phyloP scores from a whole-genome alignment of 2,888 invertebrate genomes.

The Drosophila macrothrix region DNA sequence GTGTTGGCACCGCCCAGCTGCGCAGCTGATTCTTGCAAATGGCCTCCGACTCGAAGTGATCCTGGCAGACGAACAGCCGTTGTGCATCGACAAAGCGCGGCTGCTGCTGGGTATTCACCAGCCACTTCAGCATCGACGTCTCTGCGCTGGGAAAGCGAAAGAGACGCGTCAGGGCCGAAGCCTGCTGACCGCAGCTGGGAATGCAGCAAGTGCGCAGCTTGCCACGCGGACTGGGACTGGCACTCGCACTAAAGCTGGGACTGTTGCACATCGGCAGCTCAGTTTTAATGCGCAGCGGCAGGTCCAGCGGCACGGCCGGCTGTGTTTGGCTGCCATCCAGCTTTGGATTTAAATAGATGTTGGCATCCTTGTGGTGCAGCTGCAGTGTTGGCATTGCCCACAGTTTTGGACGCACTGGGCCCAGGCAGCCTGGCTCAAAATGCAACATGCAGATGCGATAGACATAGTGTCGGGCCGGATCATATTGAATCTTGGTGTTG shows the following conservation, averaged over 20 bases:
- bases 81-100: slow-evolving; percentile 53
- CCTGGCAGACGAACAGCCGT: slow-evolving; percentile 64
- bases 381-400: slow-evolving; percentile 68
- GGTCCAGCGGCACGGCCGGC: slow-evolving; percentile 23
- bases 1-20: slow-evolving; percentile 77
- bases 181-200: slow-evolving; percentile 42
- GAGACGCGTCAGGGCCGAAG: slow-evolving; percentile 45
- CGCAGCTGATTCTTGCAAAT: slow-evolving; percentile 60
- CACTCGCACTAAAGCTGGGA: slow-evolving; percentile 55
- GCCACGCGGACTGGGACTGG: slow-evolving; percentile 60
- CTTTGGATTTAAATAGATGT: slow-evolving; percentile 50
- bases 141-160: slow-evolving; percentile 66
- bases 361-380: slow-evolving; percentile 47
- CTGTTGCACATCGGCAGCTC: slow-evolving; percentile 41
- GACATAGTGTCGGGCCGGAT: slow-evolving; percentile 45
- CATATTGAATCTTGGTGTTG: slow-evolving; percentile 71
- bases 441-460: slow-evolving; percentile 77
- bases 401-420: slow-evolving; percentile 34
- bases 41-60: slow-evolving; percentile 73
- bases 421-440: slow-evolving; percentile 63
- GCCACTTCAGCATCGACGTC: slow-evolving; percentile 67
- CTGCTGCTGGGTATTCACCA: slow-evolving; percentile 70
- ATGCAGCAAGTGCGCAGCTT: slow-evolving; percentile 63
- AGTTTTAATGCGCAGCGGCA: slow-evolving; percentile 40
- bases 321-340: neutral